These are phyloP conservation scores for Heptranchias perlo DNA, from an alignment of 2,113 vertebrate species.

Conservation along the genomic window DNA sequence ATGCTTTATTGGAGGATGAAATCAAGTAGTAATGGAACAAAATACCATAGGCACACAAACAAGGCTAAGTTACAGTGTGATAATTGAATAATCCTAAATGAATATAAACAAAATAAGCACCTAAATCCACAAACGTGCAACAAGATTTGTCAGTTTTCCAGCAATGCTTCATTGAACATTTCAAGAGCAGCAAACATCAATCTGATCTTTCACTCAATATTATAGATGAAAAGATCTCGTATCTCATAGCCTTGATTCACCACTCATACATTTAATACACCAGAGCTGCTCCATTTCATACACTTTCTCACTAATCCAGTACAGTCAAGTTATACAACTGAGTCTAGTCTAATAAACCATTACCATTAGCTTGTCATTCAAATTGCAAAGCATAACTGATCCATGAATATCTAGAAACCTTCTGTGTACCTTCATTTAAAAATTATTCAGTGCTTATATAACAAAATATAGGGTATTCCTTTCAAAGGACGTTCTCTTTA, in stretches of 20 bases:
- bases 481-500: neutral
- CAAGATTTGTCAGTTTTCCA: neutral
- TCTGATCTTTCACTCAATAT: neutral
- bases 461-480: neutral
- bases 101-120: neutral
- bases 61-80: neutral
- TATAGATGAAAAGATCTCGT: neutral
- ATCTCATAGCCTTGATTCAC: neutral
- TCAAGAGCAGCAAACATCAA: neutral
- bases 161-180: neutral
- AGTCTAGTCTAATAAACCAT: neutral
- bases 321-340: neutral
- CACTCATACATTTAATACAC: neutral
- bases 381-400: neutral
- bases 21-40: neutral
- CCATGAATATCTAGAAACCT: neutral
- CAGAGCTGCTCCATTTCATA: neutral
- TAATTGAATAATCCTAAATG: neutral
- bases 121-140: neutral
- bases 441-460: neutral
- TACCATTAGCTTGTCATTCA: neutral
- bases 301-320: neutral
- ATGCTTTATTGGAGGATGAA: neutral
- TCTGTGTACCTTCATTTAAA: neutral
- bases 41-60: neutral